Conservation (phyloP, 2,888 invertebrate species). For the Chesias legatella region DNA sequence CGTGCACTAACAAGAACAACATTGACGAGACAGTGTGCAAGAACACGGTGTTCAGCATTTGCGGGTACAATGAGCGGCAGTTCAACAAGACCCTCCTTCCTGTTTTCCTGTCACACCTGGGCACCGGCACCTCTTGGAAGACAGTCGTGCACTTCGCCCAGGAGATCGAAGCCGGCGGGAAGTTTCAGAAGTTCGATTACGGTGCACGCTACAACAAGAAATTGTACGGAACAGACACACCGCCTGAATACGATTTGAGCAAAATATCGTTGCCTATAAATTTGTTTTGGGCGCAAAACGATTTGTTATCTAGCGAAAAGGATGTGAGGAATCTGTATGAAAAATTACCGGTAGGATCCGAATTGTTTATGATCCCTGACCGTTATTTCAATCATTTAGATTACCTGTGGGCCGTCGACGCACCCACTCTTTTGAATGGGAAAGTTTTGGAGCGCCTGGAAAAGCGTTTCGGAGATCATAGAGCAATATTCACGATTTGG, state of each 20-base stretch:
- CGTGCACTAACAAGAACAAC: conserved; percentile 77
- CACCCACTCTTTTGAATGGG: conserved; percentile 79
- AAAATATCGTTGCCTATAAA: conserved; percentile 81
- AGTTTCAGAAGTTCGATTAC: conserved; percentile 86
- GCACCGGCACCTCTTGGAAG: conserved; percentile 88
- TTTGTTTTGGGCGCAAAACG: conserved; percentile 85
- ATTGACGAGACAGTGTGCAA: conserved; percentile 82
- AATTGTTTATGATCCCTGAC: conserved; percentile 78
- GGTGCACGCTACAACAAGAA: conserved; percentile 78
- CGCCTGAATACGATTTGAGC: conserved; percentile 82
- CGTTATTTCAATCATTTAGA: conserved; percentile 86
- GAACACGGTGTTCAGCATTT: conserved; percentile 85
- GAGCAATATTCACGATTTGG: not conserved
- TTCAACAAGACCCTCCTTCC: conserved; percentile 86
- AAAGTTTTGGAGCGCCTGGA: conserved; percentile 59
- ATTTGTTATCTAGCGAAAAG: conserved; percentile 84
- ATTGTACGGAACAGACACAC: conserved; percentile 77
- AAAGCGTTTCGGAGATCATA: conserved; percentile 15
- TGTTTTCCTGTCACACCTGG: conserved; percentile 83
- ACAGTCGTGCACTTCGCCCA: conserved; percentile 86
- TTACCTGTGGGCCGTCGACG: conserved; percentile 84
- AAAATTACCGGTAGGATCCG: conserved; percentile 67
- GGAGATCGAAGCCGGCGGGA: conserved; percentile 72
- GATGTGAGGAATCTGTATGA: conserved; percentile 78
- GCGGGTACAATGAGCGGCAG: conserved; percentile 85